Base-by-base conservation (phyloP, 2,797 vertebrate genomes). In the Coccyzus lansbergi region DNA sequence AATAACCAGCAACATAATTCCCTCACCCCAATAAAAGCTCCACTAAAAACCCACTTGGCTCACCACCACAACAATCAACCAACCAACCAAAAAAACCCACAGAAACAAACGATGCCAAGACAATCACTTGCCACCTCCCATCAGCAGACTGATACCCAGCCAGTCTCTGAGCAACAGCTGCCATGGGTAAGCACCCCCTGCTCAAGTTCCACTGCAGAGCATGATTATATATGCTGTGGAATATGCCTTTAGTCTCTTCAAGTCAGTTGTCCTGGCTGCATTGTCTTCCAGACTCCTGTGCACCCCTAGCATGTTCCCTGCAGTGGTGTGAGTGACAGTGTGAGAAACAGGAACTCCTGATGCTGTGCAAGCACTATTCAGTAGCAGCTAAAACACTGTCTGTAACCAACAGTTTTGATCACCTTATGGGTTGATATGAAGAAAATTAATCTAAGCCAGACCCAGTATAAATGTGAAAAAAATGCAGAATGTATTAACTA, bases 301-400 rank as follows among this genome's bases (percentile, higher is more conserved):
- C 28, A 9, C 12, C 28, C 20, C 5, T 34, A 24, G 20, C 14
- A 4, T 40, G 2, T 5, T 29, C 25, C 5, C 7, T 0, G 0
- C 24, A 3, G 18, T 16, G 18, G 33, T 9, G 10, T 16, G n/a
- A 12, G 12, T 5, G 10, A 18, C 24, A 25, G 15, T 3, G 33
- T 28, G 34, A 62, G 13, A 52, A 72, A 42, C 22, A 26, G 62
- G 12, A 51, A 26, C 31, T 8, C 10, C 36, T n/a, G 40, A 5
- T 8, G 31, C 48, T 69, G 10, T 22, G 26, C 16, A 7, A 36
- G 67, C 22, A 0, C 25, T 18, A 4, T 31, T 65, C 5, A 19
- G 49, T 7, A 44, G 8, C 14, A 19, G 34, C 49, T 33, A 5
- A 25, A 62, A 19, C 53, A 3, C 2, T 0, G 2, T 15, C 48